Evolutionary conservation across 2,888 invertebrate genomes (phyloP), one percentile per base, ranked within the genome.

Genomic region (Heliconius hortense): DNA sequence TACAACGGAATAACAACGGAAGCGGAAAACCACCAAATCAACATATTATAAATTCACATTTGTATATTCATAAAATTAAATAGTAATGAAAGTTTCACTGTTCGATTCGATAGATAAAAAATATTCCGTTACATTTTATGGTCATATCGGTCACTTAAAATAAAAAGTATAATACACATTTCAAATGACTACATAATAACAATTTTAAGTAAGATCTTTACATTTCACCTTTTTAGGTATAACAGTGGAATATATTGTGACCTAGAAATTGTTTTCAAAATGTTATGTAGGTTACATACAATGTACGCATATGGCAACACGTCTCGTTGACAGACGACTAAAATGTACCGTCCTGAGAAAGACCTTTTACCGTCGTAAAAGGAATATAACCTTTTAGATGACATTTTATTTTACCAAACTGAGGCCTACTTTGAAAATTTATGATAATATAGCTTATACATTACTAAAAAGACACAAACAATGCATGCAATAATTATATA

Each of bases 361-460:
- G 69, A 69, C 69, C 69, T 69, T 69, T 69, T 69, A 56, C 31
- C 15, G 56, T 56, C 69, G 69, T 35, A 69, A 69, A 69, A 69
- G 69, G 53, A 53, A 69, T 56, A 56, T 69, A 56, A 69, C 69
- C 69, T 69, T 69, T 69, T 56, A 56, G 56, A 69, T 56, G 69
- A 69, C 69, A 69, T 69, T 69, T 69, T 69, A 56, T 31, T 31
- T 56, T 15, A 56, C 56, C 18, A 56, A 56, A 69, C 31, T 35
- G n/a, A 69, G 56, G 15, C 53, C 21, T n/a, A 31, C 66, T 66
- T 66, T 66, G 68, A 56, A 56, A 69, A 56, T 24, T 56, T 35
- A 8, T 35, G n/a, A n/a, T 48, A 24, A n/a, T 39, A 13, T 39
- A 39, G 13, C 64, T 10, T 21, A 63, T 64, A 64, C 35, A 64